A percentile compares a stretch with the other conserved stretches of the same genome.
Conservation (phyloP, 1,140 invertebrate genomes). For the Palaemon carinicauda region DNA sequence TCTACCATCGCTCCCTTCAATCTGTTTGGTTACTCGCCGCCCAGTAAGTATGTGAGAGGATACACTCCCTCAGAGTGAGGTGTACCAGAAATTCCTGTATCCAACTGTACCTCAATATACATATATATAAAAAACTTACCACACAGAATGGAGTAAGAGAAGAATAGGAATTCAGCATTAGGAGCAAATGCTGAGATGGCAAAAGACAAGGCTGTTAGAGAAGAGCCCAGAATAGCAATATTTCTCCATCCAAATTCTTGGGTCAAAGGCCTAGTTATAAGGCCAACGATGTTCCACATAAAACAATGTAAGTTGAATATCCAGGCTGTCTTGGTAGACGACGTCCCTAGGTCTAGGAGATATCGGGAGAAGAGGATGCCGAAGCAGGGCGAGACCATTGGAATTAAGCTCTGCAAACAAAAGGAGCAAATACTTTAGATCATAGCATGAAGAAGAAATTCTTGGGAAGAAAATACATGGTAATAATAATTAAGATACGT, state of each 20-base stretch:
- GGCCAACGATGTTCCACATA: constrained; percentile 10
- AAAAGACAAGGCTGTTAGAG: not conserved
- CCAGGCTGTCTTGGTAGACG: constrained; percentile 20
- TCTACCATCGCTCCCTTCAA: too few species aligned
- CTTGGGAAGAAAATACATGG: too few species aligned
- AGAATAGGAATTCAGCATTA: constrained; percentile 4
- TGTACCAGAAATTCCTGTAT: too few species aligned
- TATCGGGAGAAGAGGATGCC: constrained; percentile 27
- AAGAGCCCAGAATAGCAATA: not conserved
- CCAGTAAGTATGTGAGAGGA: too few species aligned
- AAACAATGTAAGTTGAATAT: constrained; percentile 31
- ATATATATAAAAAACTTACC: not conserved
- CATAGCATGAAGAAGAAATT: too few species aligned
- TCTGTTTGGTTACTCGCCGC: too few species aligned
- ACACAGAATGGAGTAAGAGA: constrained; percentile 21
- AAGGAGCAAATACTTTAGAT: too few species aligned
- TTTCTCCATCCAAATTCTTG: constrained; percentile 25
- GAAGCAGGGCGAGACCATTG: not conserved
- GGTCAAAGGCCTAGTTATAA: not conserved
- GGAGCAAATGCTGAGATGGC: constrained; percentile 13
- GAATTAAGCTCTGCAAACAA: constrained; percentile 6
- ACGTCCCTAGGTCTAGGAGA: not conserved
- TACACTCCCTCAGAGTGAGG: too few species aligned
- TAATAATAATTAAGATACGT: too few species aligned
- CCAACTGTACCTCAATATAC: not conserved